Percentiles rank a stretch among this genome's conserved stretches.
These are phyloP conservation scores for Acleris literana DNA, from an alignment of 2,888 invertebrate genomes.

Conservation along the genomic window DNA sequence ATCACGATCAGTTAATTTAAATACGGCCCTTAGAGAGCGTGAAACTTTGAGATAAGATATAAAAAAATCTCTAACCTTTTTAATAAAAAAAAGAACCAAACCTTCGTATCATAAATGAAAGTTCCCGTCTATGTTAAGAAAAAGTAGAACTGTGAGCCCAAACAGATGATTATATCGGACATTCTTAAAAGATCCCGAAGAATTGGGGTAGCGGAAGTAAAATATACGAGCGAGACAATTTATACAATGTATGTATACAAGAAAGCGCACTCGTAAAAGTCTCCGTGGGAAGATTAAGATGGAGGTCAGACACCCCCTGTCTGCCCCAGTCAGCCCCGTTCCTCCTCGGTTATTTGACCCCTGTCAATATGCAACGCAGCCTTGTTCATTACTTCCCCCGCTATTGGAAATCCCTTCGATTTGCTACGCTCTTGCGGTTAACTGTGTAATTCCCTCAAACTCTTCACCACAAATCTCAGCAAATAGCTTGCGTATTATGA, in stretches of 20 bases:
- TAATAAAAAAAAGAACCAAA: too few relatives aligned
- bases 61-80: too few relatives aligned
- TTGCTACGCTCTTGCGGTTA: conserved; percentile 61
- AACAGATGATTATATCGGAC: neutral
- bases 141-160: too few relatives aligned
- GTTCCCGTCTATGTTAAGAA: too few relatives aligned
- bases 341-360: conserved; percentile 66
- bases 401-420: conserved; percentile 67
- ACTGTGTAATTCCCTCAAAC: conserved; percentile 60
- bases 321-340: neutral
- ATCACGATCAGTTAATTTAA: too few relatives aligned
- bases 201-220: neutral
- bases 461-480: conserved; percentile 46
- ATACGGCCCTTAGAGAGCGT: too few relatives aligned
- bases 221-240: conserved; percentile 8
- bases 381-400: conserved; percentile 62
- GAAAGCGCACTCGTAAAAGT: conserved; percentile 17
- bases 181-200: neutral
- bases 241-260: neutral
- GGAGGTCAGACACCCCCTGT: conserved; percentile 29
- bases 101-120: too few relatives aligned
- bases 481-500: conserved; percentile 33
- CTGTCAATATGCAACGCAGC: conserved; percentile 65
- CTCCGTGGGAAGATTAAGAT: conserved; percentile 19
- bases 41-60: too few relatives aligned